Evolutionary conservation across 2,888 invertebrate species (phyloP).

Genomic region (Ligdia adustata): DNA sequence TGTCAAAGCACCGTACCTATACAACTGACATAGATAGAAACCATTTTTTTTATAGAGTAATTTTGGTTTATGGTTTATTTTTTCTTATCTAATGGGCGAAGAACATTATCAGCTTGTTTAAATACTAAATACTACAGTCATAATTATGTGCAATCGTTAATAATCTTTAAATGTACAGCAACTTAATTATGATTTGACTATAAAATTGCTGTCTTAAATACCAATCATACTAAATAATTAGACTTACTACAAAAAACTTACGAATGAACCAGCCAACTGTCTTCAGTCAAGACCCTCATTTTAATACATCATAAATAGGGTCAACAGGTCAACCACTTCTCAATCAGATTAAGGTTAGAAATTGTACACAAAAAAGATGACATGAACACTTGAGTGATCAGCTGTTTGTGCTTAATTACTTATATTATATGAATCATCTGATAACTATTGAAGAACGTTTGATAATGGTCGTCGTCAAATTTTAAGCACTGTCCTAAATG

Average conservation of each 20-base stretch:
- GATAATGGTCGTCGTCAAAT: too few relatives aligned
- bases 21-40: too few relatives aligned
- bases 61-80: too few relatives aligned
- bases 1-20: too few relatives aligned
- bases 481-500: too few relatives aligned
- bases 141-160: too few relatives aligned
- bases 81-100: too few relatives aligned
- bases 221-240: conserved; percentile 12
- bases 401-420: conserved; percentile 6
- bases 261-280: conserved; percentile 2
- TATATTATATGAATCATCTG: conserved; percentile 2
- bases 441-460: not conserved
- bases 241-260: conserved; percentile 15
- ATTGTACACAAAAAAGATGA: conserved; percentile 6
- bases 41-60: too few relatives aligned
- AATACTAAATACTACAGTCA: too few relatives aligned
- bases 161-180: too few relatives aligned
- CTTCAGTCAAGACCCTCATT: not conserved
- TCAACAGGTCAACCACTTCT: conserved; percentile 10
- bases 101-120: too few relatives aligned
- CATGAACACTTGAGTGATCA: not conserved
- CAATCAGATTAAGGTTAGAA: conserved; percentile 3
- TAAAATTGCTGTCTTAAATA: conserved; percentile 3
- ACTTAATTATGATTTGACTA: too few relatives aligned
- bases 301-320: conserved; percentile 6